Conservation (phyloP, 1,140 invertebrate genomes). For the Apis laboriosa region DNA sequence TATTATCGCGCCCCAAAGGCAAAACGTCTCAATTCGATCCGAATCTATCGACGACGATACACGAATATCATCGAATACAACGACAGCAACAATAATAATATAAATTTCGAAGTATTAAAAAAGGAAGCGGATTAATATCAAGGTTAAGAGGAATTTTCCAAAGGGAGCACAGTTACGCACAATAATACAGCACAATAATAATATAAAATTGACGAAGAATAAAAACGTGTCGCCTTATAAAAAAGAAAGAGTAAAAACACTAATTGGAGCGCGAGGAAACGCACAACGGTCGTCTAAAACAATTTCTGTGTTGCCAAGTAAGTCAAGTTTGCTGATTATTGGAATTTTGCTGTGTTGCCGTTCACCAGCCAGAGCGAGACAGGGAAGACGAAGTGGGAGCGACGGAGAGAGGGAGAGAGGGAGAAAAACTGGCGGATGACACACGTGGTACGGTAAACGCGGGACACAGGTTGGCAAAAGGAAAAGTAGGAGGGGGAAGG, state of each 20-base stretch:
- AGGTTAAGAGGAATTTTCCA: no score
- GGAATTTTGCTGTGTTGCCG: slow-evolving; percentile 31
- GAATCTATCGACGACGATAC: no score
- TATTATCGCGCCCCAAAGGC: neutral
- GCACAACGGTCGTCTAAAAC: slow-evolving; percentile 38
- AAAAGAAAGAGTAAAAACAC: slow-evolving; percentile 14
- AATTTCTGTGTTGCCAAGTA: slow-evolving; percentile 39
- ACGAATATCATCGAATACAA: no score
- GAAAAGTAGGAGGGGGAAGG: neutral
- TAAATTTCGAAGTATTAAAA: no score
- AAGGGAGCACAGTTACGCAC: no score
- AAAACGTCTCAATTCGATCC: neutral
- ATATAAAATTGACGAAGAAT: no score
- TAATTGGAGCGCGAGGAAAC: slow-evolving; percentile 19
- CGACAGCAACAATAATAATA: no score
- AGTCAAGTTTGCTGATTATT: slow-evolving; percentile 46
- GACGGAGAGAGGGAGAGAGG: no score
- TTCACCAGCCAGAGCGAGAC: no score
- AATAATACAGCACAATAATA: no score
- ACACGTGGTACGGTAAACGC: neutral
- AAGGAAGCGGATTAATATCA: no score
- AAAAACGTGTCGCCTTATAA: neutral
- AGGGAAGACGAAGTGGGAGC: neutral
- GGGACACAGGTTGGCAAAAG: neutral
- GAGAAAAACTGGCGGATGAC: neutral